phyloP scores from a whole-genome alignment of 2,113 vertebrate species.

The Trematomus loennbergii region DNA sequence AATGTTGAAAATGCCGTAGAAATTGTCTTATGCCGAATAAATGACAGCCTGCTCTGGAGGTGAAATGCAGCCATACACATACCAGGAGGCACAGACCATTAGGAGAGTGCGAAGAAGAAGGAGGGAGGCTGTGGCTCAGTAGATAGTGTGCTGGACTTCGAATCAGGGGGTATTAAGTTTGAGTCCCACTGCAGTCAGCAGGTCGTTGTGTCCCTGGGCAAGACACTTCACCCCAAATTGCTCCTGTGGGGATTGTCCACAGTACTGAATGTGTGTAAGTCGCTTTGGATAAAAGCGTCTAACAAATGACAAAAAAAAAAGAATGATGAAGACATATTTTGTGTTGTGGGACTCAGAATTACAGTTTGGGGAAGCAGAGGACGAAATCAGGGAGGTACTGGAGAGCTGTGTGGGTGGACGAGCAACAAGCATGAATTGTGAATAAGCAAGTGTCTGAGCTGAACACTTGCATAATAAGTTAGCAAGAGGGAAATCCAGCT shows the following conservation, averaged over 20 bases:
- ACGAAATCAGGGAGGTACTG: neutral
- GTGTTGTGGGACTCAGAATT: slow-evolving; percentile 46
- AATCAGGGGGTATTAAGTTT: too few relatives aligned
- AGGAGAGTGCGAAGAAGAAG: slow-evolving; percentile 40
- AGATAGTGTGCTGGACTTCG: too few relatives aligned
- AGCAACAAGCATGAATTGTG: slow-evolving; percentile 78
- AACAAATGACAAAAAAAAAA: too few relatives aligned
- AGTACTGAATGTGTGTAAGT: too few relatives aligned
- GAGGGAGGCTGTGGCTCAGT: too few relatives aligned
- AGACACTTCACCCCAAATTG: too few relatives aligned
- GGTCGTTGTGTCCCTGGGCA: too few relatives aligned
- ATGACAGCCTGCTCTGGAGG: slow-evolving; percentile 52
- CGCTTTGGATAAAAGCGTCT: too few relatives aligned
- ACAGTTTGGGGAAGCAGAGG: slow-evolving; percentile 25
- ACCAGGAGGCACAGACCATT: slow-evolving; percentile 52
- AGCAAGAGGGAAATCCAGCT: too few relatives aligned
- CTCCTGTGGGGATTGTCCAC: too few relatives aligned
- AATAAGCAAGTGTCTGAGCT: slow-evolving; percentile 71
- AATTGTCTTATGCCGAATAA: slow-evolving; percentile 55
- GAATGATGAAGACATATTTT: slow-evolving; percentile 59
- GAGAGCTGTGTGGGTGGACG: slow-evolving; percentile 53
- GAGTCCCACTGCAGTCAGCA: too few relatives aligned
- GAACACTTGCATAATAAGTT: slow-evolving; percentile 73
- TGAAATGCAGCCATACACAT: slow-evolving; percentile 50
- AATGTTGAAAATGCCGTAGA: slow-evolving; percentile 35